Evolutionary conservation across 2,113 vertebrate genomes (phyloP), one percentile per base, ranked within the genome.

Genomic region (Corythoichthys intestinalis): DNA sequence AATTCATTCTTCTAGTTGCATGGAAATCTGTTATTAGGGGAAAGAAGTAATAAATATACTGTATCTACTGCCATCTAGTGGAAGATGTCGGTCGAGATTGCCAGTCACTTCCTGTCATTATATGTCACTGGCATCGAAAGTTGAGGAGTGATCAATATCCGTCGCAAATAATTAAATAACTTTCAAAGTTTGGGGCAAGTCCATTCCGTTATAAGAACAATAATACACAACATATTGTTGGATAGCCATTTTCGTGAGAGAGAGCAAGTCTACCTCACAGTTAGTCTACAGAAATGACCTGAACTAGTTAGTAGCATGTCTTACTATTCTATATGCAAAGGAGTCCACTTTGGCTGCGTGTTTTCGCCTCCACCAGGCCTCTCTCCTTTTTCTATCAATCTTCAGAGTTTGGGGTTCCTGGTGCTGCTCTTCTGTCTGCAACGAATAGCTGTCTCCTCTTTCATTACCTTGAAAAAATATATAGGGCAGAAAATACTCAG

Each of bases 321-420:
- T 6, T 80, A 89, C 89, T 66, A 89, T 79, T 88, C 83, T 80
- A 37, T 90, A 90, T 0, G 85, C 85, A 10, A 15, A 78, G 59
- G 82, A 59, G 67, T 88, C 86, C 58, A 80, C 83, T 38, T 73
- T 67, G 0, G 72, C 66, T 2, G 82, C 80, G 3, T 80, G 81
- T 28, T 75, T 81, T 71, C 79, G 83, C 64, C 6, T 71, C 17
- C 79, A 76, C 83, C 76, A 67, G 35, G 72, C 57, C 17, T 68
- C 82, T 77, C 89, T 86, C 34, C 52, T 87, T 28, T 67, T 50
- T 72, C 89, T 78, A 1, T 65, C 63, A 15, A 60, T 49, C 38
- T 76, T 46, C 35, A 15, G 4, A 2, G 37, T 58, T 73, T n/a
- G 61, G 0, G 64, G 34, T 41, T 75, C 46, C 14, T 70, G 41